phyloP scores from a whole-genome alignment of 2,113 vertebrate species.

The Coturnix japonica region DNA sequence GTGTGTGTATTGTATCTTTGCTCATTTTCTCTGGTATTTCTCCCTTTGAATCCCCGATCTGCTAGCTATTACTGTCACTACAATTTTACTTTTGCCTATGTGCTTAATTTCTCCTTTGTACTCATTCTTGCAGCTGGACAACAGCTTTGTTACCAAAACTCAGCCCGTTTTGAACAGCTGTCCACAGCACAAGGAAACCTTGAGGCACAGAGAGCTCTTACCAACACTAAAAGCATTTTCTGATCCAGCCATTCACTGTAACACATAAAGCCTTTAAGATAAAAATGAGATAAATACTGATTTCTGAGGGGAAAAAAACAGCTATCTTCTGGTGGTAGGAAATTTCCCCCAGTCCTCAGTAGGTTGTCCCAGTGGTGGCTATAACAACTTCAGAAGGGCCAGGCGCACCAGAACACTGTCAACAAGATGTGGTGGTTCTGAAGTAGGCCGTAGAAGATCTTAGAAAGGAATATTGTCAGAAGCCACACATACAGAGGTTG shows the following conservation, averaged over 20 bases:
- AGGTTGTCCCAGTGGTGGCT: fast-evolving
- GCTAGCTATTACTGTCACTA: background rate
- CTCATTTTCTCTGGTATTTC: background rate
- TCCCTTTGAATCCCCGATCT: background rate
- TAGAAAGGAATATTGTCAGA: background rate
- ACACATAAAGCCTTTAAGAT: background rate
- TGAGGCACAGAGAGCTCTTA: background rate
- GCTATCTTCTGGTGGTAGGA: background rate
- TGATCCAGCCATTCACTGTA: background rate
- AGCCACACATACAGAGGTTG: background rate
- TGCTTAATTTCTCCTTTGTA: fast-evolving
- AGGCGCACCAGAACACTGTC: background rate
- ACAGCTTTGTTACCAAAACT: background rate
- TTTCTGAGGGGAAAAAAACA: background rate
- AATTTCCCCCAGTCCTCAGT: background rate
- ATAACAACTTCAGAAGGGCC: background rate
- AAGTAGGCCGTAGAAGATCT: background rate
- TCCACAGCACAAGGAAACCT: background rate
- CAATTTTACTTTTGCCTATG: background rate
- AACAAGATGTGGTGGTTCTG: background rate
- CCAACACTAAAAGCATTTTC: background rate
- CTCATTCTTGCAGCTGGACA: background rate
- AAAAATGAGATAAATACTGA: background rate
- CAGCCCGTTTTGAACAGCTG: background rate
- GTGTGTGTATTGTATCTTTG: background rate